A percentile compares a stretch with the other conserved stretches of the same genome.
These are phyloP conservation scores for Gasterosteus aculeatus DNA, from an alignment of 2,113 vertebrate species.

Conservation along the genomic window DNA sequence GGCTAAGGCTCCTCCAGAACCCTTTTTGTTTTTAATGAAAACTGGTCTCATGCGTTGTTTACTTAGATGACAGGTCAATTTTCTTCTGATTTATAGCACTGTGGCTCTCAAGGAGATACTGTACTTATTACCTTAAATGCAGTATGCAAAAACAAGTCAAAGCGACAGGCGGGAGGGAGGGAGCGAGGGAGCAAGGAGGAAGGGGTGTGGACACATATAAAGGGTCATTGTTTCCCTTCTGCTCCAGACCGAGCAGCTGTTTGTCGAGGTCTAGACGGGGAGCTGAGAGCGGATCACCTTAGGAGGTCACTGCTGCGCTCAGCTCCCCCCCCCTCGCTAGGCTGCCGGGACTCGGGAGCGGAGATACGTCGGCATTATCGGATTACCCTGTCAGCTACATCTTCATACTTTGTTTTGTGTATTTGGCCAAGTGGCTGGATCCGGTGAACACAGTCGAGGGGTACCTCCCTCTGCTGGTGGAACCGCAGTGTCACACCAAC, in stretches of 20 bases:
- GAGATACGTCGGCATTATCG: constrained; percentile 54
- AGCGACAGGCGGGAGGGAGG: constrained; percentile 51
- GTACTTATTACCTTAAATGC: constrained; percentile 81
- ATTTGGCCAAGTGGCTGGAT: constrained; percentile 27
- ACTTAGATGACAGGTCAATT: constrained; percentile 81
- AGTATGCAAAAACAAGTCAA: constrained; percentile 75
- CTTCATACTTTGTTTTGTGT: constrained; percentile 59
- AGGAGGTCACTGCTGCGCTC: constrained; percentile 66
- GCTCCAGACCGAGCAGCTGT: constrained; percentile 62
- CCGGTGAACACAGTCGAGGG: constrained; percentile 11
- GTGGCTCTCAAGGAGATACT: constrained; percentile 79
- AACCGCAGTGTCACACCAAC: constrained; percentile 29
- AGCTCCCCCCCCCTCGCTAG: constrained; percentile 26
- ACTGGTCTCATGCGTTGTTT: constrained; percentile 76
- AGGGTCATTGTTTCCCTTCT: constrained; percentile 68
- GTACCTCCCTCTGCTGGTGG: constrained; percentile 76
- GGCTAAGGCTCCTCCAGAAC: constrained; percentile 43
- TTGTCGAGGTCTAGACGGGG: constrained; percentile 69
- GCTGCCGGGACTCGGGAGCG: constrained; percentile 53
- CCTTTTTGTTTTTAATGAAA: constrained; percentile 79
- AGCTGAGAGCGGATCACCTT: constrained; percentile 64
- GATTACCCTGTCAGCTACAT: constrained; percentile 57
- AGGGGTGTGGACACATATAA: constrained; percentile 65
- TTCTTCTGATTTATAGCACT: constrained; percentile 78
- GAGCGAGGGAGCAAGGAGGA: constrained; percentile 10